Evolutionary conservation across 1,140 invertebrate genomes (phyloP).

Genomic region (Drosophila eugracilis): DNA sequence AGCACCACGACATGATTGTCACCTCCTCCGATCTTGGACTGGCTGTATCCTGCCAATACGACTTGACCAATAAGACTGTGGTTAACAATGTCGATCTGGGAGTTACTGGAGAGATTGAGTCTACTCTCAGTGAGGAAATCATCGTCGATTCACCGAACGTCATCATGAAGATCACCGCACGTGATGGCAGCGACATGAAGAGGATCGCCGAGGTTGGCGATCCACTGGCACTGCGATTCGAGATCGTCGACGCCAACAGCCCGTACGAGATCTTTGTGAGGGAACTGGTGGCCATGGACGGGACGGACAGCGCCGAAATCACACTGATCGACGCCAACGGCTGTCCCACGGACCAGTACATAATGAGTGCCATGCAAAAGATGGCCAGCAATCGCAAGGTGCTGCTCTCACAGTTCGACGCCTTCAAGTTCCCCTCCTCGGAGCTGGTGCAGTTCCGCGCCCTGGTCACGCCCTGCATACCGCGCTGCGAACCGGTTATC

Average conservation of each 20-base stretch:
- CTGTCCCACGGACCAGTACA: constrained; percentile 97
- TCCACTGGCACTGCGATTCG: constrained; percentile 94
- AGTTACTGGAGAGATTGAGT: constrained; percentile 93
- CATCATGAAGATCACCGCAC: constrained; percentile 96
- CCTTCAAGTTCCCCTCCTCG: constrained; percentile 97
- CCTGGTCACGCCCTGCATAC: constrained; percentile 96
- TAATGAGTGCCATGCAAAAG: constrained; percentile 96
- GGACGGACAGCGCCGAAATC: constrained; percentile 95
- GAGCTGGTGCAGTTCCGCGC: constrained; percentile 97
- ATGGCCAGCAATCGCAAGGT: constrained; percentile 89
- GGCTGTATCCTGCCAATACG: constrained; percentile 96
- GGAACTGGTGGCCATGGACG: constrained; percentile 97
- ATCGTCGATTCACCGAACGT: constrained; percentile 97
- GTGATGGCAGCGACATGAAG: constrained; percentile 90
- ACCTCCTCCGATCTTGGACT: constrained; percentile 97
- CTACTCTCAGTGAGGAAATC: constrained; percentile 92
- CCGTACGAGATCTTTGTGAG: constrained; percentile 98
- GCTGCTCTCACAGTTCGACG: constrained; percentile 95
- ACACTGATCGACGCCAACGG: constrained; percentile 95
- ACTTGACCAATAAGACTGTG: constrained; percentile 96
- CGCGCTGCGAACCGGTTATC: constrained; percentile 95
- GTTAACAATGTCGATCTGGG: constrained; percentile 95
- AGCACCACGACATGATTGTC: constrained; percentile 97
- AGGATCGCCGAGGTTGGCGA: constrained; percentile 94
- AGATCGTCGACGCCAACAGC: constrained; percentile 95